These are phyloP conservation scores for Whitmania pigra DNA, from an alignment of 1,140 invertebrate species.

Conservation along the genomic window DNA sequence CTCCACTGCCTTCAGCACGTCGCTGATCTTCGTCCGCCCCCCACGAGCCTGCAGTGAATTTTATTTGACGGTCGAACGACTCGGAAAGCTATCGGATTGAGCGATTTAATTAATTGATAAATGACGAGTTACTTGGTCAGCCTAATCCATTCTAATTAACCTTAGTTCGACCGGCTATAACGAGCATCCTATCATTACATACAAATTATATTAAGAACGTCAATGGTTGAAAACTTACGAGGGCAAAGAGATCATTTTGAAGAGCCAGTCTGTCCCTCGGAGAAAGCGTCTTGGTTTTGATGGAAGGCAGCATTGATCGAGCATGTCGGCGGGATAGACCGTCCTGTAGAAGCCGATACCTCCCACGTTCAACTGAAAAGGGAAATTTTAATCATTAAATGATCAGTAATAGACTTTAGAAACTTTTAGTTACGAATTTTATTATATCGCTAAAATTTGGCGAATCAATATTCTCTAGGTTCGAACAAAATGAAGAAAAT, in stretches of 20 bases:
- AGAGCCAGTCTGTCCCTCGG: constrained; percentile 79
- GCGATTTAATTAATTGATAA: too few species aligned
- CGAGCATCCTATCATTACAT: too few species aligned
- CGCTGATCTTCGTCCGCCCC: constrained; percentile 62
- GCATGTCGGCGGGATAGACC: constrained; percentile 65
- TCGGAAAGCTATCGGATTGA: neutral
- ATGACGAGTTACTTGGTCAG: too few species aligned
- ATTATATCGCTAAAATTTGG: too few species aligned
- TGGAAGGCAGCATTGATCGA: constrained; percentile 63
- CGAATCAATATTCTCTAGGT: too few species aligned
- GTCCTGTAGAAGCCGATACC: constrained; percentile 54
- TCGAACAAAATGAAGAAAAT: constrained; percentile 8
- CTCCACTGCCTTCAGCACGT: constrained; percentile 59
- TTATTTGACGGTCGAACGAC: neutral
- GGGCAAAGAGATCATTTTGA: constrained; percentile 79
- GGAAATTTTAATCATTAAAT: neutral
- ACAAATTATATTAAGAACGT: neutral
- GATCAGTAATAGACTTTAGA: neutral
- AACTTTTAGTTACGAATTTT: neutral
- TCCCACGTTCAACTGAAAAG: constrained; percentile 43
- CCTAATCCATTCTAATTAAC: too few species aligned
- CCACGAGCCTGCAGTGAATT: constrained; percentile 54
- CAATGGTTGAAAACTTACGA: constrained; percentile 44
- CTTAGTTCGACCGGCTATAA: too few species aligned
- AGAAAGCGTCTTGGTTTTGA: constrained; percentile 62